Evolutionary conservation across 2,888 invertebrate species (phyloP).

Genomic region (Gnatocerus cornutus): DNA sequence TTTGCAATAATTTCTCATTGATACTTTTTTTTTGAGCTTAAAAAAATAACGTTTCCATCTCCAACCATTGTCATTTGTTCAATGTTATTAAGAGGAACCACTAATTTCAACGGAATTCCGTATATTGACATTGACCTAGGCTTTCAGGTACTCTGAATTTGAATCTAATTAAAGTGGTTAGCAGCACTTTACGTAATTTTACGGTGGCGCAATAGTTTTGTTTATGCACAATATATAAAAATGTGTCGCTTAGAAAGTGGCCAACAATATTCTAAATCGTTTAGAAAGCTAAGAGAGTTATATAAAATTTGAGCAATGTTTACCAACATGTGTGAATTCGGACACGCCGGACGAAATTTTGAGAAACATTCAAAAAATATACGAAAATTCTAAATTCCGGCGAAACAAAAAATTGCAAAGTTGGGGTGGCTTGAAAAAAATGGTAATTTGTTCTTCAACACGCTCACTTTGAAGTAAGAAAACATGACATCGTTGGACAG

Average conservation of each 20-base stretch:
- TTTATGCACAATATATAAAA: constrained; percentile 2
- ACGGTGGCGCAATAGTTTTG: background rate
- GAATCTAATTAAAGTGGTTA: background rate
- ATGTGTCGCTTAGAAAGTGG: background rate
- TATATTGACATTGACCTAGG: background rate
- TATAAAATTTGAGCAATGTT: constrained; percentile 2
- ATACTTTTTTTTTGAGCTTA: background rate
- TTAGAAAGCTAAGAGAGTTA: background rate
- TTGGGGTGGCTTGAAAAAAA: no score
- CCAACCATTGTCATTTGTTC: no score
- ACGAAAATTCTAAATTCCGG: background rate
- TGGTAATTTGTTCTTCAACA: no score
- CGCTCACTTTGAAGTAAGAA: no score
- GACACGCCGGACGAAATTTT: background rate
- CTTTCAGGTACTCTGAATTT: background rate
- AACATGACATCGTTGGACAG: no score
- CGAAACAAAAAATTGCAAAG: no score
- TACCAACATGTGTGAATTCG: background rate
- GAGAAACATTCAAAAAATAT: background rate
- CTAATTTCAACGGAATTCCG: no score
- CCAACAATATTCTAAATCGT: background rate
- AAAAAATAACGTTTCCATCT: no score
- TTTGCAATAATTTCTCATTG: background rate
- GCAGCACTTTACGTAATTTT: background rate
- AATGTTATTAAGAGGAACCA: no score